Evolutionary conservation across 2,888 invertebrate genomes (phyloP).

Genomic region (Charanyca ferruginea): DNA sequence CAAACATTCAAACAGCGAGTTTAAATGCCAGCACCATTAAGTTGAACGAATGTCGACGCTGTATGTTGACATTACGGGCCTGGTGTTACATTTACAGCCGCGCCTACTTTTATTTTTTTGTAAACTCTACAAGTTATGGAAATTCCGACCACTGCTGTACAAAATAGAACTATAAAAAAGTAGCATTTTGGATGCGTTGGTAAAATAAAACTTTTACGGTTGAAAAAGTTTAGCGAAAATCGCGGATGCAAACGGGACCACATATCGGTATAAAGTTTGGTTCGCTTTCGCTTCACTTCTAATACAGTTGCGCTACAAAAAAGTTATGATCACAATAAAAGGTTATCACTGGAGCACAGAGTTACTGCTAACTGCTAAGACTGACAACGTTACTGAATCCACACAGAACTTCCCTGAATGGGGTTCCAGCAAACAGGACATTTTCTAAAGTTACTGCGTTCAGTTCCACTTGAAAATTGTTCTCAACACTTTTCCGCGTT

Average conservation of each 20-base stretch:
- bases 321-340: slow-evolving; percentile 52
- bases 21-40: slow-evolving; percentile 51
- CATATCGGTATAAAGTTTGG: slow-evolving; percentile 36
- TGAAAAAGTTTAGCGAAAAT: slow-evolving; percentile 53
- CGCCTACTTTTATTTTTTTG: slow-evolving; percentile 30
- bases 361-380: slow-evolving; percentile 31
- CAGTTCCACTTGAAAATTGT: slow-evolving; percentile 4
- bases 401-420: slow-evolving; percentile 13
- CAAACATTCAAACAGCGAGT: slow-evolving; percentile 24
- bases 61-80: slow-evolving; percentile 17
- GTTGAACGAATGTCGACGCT: slow-evolving; percentile 16
- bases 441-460: slow-evolving; percentile 3
- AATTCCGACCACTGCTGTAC: slow-evolving; percentile 18
- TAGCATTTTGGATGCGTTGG: slow-evolving; percentile 42
- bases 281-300: slow-evolving; percentile 27
- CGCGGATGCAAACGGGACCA: slow-evolving; percentile 33
- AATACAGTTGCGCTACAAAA: slow-evolving; percentile 44
- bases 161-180: slow-evolving; percentile 61
- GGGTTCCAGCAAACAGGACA: not conserved
- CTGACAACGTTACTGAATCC: slow-evolving; percentile 20
- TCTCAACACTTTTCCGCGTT: not conserved
- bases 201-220: slow-evolving; percentile 63
- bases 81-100: slow-evolving; percentile 22
- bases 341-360: slow-evolving; percentile 46
- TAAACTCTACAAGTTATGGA: slow-evolving; percentile 24